Evolutionary conservation across 2,797 vertebrate genomes (phyloP).

Genomic region (Glyptemys insculpta): DNA sequence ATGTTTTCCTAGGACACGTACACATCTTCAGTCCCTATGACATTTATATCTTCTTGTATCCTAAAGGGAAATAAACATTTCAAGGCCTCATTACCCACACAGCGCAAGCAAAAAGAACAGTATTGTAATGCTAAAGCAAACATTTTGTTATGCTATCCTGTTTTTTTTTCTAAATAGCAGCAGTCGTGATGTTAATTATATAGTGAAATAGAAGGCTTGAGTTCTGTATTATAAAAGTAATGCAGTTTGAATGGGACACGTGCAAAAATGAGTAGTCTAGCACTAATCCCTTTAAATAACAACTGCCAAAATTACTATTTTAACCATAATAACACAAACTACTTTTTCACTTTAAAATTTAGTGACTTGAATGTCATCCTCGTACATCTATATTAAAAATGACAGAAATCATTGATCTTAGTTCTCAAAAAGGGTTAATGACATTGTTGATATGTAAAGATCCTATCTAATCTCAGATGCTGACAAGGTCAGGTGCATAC

Average conservation of each 20-base stretch:
- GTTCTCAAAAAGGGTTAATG: background rate
- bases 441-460: background rate
- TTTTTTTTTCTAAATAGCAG: background rate
- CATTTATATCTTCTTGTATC: background rate
- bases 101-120: background rate
- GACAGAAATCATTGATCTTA: background rate
- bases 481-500: background rate
- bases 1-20: background rate
- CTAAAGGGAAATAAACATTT: background rate
- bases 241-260: background rate
- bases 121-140: background rate
- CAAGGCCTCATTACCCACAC: background rate
- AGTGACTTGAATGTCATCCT: background rate
- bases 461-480: background rate
- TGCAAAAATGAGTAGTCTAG: background rate
- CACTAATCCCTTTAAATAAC: background rate
- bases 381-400: background rate
- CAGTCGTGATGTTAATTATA: background rate
- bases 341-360: background rate
- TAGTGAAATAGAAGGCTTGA: background rate
- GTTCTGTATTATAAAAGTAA: background rate
- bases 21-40: rapidly evolving
- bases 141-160: background rate
- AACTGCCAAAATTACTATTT: background rate
- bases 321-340: background rate